Percentiles rank a stretch among this genome's conserved stretches.
Conservation (phyloP, 1,140 invertebrate genomes). For the Leptoteleia sp. region DNA sequence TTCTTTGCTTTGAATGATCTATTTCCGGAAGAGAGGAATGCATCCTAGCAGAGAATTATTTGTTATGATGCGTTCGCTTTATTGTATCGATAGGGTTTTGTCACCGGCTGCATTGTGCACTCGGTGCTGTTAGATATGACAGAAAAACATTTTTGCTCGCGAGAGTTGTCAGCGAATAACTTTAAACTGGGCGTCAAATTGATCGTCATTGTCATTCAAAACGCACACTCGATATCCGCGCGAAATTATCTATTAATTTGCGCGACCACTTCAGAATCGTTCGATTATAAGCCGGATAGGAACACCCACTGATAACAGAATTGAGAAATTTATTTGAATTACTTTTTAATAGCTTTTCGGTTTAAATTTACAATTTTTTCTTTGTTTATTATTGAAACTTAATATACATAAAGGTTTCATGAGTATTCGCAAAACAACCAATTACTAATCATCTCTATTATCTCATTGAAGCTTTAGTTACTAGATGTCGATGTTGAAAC, state of each 20-base stretch:
- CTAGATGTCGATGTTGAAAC: too few species aligned
- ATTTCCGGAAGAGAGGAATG: slow-evolving; percentile 63
- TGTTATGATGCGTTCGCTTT: slow-evolving; percentile 57
- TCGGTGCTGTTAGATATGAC: slow-evolving; percentile 46
- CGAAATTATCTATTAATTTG: slow-evolving; percentile 26
- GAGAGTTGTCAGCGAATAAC: slow-evolving; percentile 50
- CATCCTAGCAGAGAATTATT: slow-evolving; percentile 57
- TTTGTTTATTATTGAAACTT: too few species aligned
- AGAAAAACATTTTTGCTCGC: slow-evolving; percentile 58
- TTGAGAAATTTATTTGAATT: too few species aligned
- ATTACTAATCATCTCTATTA: too few species aligned
- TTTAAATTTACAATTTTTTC: too few species aligned
- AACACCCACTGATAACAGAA: too few species aligned
- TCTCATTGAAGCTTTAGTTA: too few species aligned
- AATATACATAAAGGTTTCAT: too few species aligned
- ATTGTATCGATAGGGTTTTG: slow-evolving; percentile 59
- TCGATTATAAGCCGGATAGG: slow-evolving; percentile 10
- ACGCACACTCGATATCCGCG: not conserved
- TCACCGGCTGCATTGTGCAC: slow-evolving; percentile 41
- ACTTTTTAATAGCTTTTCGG: too few species aligned
- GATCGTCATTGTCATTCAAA: slow-evolving; percentile 52
- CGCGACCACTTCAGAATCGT: not conserved
- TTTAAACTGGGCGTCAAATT: slow-evolving; percentile 38
- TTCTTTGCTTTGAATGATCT: slow-evolving; percentile 60
- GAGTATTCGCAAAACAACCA: too few species aligned